phyloP scores from a whole-genome alignment of 2,113 vertebrate genomes.

The Pristiophorus japonicus region DNA sequence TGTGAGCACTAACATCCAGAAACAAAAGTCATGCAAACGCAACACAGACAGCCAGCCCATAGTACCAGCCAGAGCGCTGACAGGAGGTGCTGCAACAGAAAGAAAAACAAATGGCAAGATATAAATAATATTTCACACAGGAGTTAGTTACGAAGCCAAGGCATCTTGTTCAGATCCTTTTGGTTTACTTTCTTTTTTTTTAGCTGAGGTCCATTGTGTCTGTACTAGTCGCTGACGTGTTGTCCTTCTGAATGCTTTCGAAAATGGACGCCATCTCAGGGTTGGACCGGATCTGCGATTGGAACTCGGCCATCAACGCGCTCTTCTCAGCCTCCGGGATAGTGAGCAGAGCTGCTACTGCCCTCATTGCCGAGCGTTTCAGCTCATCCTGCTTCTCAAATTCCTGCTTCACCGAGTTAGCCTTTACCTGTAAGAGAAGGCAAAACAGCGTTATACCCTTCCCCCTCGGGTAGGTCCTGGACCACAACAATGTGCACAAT shows the following conservation, averaged over 20 bases:
- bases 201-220: slow-evolving; percentile 83
- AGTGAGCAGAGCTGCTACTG: slow-evolving; percentile 81
- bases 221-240: slow-evolving; percentile 46
- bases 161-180: slow-evolving; percentile 37
- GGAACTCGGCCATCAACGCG: slow-evolving; percentile 79
- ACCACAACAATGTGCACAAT: neutral
- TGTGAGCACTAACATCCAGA: neutral
- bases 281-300: slow-evolving; percentile 74
- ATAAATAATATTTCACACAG: slow-evolving; percentile 38
- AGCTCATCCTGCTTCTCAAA: slow-evolving; percentile 95
- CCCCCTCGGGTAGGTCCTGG: neutral
- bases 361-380: slow-evolving; percentile 85
- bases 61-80: neutral
- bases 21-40: slow-evolving; percentile 34
- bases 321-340: slow-evolving; percentile 82
- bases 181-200: slow-evolving; percentile 37
- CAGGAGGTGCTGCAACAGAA: neutral
- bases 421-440: slow-evolving; percentile 71
- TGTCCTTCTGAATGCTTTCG: slow-evolving; percentile 81
- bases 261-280: slow-evolving; percentile 78
- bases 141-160: slow-evolving; percentile 27
- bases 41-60: neutral
- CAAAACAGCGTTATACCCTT: fast-evolving
- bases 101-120: neutral
- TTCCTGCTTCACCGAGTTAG: slow-evolving; percentile 89